Evolutionary conservation across 2,797 vertebrate species (phyloP), one percentile per base, ranked within the genome.

Genomic region (Lepilemur septentrionalis): DNA sequence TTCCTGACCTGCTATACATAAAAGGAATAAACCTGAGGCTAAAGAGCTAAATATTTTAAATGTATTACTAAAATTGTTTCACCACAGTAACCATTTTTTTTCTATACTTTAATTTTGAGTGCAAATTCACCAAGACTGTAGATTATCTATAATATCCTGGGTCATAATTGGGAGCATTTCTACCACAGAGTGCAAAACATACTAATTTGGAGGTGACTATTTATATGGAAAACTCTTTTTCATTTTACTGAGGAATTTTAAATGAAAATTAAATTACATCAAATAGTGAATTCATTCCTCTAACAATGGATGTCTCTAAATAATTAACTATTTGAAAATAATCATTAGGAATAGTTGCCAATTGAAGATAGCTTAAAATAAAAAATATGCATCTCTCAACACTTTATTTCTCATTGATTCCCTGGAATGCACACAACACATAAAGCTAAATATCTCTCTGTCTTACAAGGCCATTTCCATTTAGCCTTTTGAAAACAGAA

Each of bases 271-370:
- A 61, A 89, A 41, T 86, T n/a, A 61, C 23, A 46, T 73, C 5
- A 43, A 50, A 35, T 65, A 48, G 4, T 86, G n/a, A n/a, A 59
- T 80, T 75, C 2, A 13, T 88, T 35, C 28, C 5, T 75, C 15
- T 57, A 83, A 59, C 6, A 93, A 32, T 75, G 14, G 86, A 50
- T 85, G 28, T 65, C 18, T 91, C 43, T 32, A 75, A 80, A 72
- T 90, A 82, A 76, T 67, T 78, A 76, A 63, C 65, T 86, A 48
- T 61, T 95, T 83, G 76, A 75, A 91, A 92, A 79, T 69, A 69
- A 48, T 89, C 18, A 79, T 93, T 85, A 79, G 22, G 8, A 13
- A 79, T 59, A 61, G 20, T 32, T 55, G 41, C 48, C 32, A 67
- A 18, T 15, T 20, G 30, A 57, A 59, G 17, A 81, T 43, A 67